Percentiles rank a stretch among this genome's conserved stretches.
Conservation (phyloP, 2,113 vertebrate genomes). For the Phoenicopterus ruber region DNA sequence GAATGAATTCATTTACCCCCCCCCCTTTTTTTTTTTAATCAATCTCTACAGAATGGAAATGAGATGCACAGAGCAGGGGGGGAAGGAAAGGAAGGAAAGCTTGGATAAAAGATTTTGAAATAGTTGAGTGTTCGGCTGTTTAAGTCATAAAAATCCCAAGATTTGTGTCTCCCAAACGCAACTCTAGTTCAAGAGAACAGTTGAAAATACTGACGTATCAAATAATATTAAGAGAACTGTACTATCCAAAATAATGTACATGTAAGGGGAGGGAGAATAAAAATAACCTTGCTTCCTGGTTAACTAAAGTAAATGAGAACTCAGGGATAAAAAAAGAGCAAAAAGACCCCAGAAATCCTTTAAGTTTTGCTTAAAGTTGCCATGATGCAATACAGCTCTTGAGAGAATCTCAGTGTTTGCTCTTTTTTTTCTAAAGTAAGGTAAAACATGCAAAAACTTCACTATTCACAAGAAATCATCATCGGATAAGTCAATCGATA, state of each 20-base stretch:
- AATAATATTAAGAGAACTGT: not conserved
- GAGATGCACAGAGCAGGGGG: not conserved
- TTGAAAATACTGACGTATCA: not conserved
- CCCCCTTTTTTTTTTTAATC: not conserved
- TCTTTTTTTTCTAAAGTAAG: not conserved
- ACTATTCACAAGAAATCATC: not conserved
- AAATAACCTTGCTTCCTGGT: not conserved
- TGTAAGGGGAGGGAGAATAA: not conserved
- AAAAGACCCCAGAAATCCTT: not conserved
- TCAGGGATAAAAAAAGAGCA: not conserved
- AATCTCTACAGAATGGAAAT: not conserved
- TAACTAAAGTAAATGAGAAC: not conserved
- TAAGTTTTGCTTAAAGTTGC: not conserved
- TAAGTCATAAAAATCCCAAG: not conserved
- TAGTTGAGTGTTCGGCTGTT: not conserved
- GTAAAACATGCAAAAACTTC: not conserved
- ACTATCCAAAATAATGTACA: not conserved
- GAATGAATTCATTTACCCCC: conserved; percentile 4
- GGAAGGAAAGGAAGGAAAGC: not conserved
- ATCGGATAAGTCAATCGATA: not conserved
- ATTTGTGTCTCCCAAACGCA: not conserved
- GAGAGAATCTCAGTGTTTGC: not conserved
- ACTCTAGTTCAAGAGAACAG: not conserved
- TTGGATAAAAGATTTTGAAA: not conserved
- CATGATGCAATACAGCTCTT: not conserved